Conservation (phyloP, 2,113 vertebrate species). For the Chloropsis hardwickii region DNA sequence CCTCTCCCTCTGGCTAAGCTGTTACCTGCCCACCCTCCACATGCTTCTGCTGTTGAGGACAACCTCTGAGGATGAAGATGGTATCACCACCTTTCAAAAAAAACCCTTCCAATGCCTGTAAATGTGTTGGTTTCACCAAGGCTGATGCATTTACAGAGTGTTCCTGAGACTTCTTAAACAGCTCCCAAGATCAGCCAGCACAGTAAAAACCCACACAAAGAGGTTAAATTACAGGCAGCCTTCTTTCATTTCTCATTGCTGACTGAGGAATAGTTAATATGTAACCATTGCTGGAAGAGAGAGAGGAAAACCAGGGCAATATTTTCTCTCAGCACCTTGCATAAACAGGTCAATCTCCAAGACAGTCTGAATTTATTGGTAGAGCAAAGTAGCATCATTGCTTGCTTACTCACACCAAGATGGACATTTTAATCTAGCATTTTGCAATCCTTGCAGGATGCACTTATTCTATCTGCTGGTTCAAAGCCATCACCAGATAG, state of each 20-base stretch:
- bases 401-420: not conserved
- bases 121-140: rapidly evolving
- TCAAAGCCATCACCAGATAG: not conserved
- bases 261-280: not conserved
- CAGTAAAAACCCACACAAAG: not conserved
- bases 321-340: not conserved
- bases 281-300: not conserved
- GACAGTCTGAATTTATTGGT: not conserved
- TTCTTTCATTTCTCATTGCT: not conserved
- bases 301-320: not conserved
- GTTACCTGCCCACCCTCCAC: not conserved
- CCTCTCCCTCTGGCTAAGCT: not conserved
- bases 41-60: not conserved
- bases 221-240: not conserved
- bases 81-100: rapidly evolving
- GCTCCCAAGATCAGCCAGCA: not conserved
- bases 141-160: not conserved
- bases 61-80: not conserved
- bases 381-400: not conserved
- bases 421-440: not conserved
- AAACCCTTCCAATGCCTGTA: not conserved
- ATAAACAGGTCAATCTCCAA: slow-evolving; percentile 25
- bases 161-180: not conserved
- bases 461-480: not conserved
- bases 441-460: not conserved